Conservation (phyloP, 2,113 vertebrate species). For the Megaceryle torquata region DNA sequence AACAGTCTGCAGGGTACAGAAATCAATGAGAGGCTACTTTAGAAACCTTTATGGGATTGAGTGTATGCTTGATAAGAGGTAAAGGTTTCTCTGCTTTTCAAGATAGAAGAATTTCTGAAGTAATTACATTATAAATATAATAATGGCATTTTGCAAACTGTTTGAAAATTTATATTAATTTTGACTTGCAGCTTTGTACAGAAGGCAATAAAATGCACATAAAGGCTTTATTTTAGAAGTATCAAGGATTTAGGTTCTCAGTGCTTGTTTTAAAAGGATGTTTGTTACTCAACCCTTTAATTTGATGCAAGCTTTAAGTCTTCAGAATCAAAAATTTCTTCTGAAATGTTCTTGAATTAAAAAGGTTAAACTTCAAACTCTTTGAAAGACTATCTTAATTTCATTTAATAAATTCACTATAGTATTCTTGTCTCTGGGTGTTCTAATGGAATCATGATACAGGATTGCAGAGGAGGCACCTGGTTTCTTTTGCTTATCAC, state of each 20-base stretch:
- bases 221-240: neutral
- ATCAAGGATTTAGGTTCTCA: neutral
- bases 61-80: neutral
- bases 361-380: neutral
- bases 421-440: neutral
- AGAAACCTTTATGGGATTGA: neutral
- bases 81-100: neutral
- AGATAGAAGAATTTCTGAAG: neutral
- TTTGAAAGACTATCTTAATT: neutral
- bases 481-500: neutral
- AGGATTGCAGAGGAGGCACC: neutral
- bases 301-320: neutral
- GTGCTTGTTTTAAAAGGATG: accelerated
- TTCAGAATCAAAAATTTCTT: neutral
- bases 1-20: neutral
- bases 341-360: neutral
- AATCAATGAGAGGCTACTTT: neutral
- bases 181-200: neutral
- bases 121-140: neutral
- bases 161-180: neutral
- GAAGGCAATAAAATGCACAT: neutral
- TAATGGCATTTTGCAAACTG: neutral
- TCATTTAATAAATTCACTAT: neutral
- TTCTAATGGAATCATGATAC: neutral
- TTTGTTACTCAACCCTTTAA: neutral